Evolutionary conservation across 2,888 invertebrate genomes (phyloP), one percentile per base, ranked within the genome.

Genomic region (Aethes cnicana): DNA sequence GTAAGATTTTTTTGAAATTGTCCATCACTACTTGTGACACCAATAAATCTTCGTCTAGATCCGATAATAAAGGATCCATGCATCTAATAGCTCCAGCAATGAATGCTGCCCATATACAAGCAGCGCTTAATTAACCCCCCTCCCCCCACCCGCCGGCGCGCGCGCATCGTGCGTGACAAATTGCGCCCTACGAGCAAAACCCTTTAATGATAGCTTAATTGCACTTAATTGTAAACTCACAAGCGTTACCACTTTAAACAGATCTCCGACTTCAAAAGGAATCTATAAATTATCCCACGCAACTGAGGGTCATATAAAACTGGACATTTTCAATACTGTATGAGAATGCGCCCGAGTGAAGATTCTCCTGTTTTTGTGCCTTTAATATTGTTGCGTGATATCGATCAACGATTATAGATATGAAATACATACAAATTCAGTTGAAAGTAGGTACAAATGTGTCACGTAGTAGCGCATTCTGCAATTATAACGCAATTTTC

Each of bases 151-250:
- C 11, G 21, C 21, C 25, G 36, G 62, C 53, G 62, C 63, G 47
- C 47, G 53, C 62, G 68, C 64, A 59, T 60, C 47, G 68, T 77
- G 74, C 80, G 75, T 79, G 75, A 77, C 77, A 74, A 79, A 80
- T 79, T 77, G 74, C 66, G 57, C 59, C 59, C 63, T 59, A 62
- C 59, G 61, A 59, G 62, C 66, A 72, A 72, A 69, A 53, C 63
- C 57, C 59, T 58, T 64, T 75, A 77, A 77, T 69, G 70, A 77
- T 74, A 72, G 73, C 74, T 76, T 77, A 80, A 79, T 80, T 77
- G 74, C 68, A 52, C 48, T 57, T 78, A 77, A 80, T 81, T 79
- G 69, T 69, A 56, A 59, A 48, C 49, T 42, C n/a, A 6, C 26
- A 17, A 28, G 43, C 43, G 50, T 36, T 8, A n/a, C 50, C 43